Evolutionary conservation across 2,888 invertebrate genomes (phyloP).

Genomic region (Macropis europaea): DNA sequence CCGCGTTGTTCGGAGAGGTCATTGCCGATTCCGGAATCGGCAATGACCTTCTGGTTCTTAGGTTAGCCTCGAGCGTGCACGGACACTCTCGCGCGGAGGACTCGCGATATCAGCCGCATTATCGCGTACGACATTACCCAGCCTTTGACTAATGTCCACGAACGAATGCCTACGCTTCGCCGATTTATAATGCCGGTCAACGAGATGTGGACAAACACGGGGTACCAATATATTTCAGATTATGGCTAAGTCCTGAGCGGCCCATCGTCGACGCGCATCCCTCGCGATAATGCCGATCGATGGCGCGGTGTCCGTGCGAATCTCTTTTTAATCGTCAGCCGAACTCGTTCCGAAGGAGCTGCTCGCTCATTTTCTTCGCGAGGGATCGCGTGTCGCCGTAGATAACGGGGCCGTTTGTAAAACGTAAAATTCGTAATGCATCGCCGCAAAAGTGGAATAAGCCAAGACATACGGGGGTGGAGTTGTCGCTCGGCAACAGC

Average conservation of each 20-base stretch:
- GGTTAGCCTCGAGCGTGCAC: slow-evolving; percentile 40
- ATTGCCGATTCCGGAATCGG: slow-evolving; percentile 51
- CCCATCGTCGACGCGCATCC: too few species aligned
- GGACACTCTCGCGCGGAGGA: slow-evolving; percentile 49
- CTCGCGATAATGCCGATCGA: slow-evolving; percentile 68
- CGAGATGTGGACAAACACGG: slow-evolving; percentile 79
- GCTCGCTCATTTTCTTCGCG: too few species aligned
- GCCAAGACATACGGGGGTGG: slow-evolving; percentile 70
- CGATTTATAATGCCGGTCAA: slow-evolving; percentile 79
- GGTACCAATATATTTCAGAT: slow-evolving; percentile 80
- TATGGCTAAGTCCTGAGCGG: slow-evolving; percentile 72
- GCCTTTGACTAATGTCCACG: slow-evolving; percentile 79
- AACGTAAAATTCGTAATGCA: slow-evolving; percentile 79
- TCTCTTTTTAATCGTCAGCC: too few species aligned
- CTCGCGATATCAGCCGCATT: slow-evolving; percentile 77
- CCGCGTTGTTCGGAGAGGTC: slow-evolving; percentile 54
- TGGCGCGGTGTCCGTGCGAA: slow-evolving; percentile 46
- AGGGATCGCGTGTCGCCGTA: slow-evolving; percentile 74
- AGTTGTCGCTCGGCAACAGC: slow-evolving; percentile 19
- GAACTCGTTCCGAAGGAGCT: too few species aligned
- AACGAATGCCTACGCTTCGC: slow-evolving; percentile 79
- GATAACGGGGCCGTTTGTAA: slow-evolving; percentile 76
- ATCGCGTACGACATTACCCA: slow-evolving; percentile 78
- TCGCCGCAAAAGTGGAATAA: slow-evolving; percentile 78
- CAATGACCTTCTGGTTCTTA: slow-evolving; percentile 59